A percentile compares a stretch with the other conserved stretches of the same genome.
These are phyloP conservation scores for Boulengerochromis microlepis DNA, from an alignment of 2,113 vertebrate species.

Conservation along the genomic window DNA sequence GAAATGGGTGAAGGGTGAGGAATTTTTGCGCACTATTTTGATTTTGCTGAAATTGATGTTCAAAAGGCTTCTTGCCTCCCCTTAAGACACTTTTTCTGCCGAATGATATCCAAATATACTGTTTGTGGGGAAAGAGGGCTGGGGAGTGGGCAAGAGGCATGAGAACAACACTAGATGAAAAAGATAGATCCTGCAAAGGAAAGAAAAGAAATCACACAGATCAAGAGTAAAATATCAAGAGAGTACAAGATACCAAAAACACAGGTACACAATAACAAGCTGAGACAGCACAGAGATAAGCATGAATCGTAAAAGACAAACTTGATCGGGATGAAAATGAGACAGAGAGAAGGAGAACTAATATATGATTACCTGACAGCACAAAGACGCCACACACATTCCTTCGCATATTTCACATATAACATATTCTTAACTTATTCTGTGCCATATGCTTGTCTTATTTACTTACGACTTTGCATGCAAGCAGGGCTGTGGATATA, in stretches of 20 bases:
- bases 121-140: not conserved
- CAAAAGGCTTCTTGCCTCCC: not conserved
- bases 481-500: conserved; percentile 40
- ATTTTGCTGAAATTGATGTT: not conserved
- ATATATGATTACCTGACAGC: conserved; percentile 28
- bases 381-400: conserved; percentile 30
- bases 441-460: conserved; percentile 49
- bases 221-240: conserved; percentile 33
- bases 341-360: conserved; percentile 36
- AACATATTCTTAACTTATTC: conserved; percentile 49
- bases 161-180: conserved; percentile 15
- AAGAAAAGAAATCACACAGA: conserved; percentile 27
- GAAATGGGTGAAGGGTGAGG: not conserved
- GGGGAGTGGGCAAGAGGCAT: not conserved
- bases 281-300: conserved; percentile 35
- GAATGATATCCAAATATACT: conserved; percentile 3
- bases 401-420: conserved; percentile 19
- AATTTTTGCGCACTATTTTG: not conserved
- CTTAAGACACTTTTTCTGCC: not conserved
- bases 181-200: not conserved
- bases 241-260: conserved; percentile 14
- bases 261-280: conserved; percentile 39
- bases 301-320: conserved; percentile 44
- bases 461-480: conserved; percentile 44
- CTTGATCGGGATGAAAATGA: conserved; percentile 59